Base-by-base conservation (phyloP, 1,140 invertebrate species). In the Bombus waltoni region DNA sequence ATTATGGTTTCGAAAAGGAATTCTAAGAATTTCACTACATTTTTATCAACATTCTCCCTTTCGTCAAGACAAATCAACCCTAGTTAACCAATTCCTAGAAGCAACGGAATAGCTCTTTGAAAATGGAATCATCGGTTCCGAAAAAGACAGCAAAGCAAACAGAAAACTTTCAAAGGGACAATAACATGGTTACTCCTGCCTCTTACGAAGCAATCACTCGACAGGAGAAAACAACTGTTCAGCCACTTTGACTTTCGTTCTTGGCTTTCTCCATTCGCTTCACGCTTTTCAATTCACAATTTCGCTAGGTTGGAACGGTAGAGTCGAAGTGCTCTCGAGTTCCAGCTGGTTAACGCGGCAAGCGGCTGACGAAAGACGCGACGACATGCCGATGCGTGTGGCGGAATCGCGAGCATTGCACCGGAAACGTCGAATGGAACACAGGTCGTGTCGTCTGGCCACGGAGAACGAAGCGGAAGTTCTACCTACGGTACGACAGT, bases 321-420 rank as follows among this genome's bases (percentile, higher is more conserved):
- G 5, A 32, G 22, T 10, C 25, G 28, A 42, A 77, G 75, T 62
- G 57, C 38, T 11, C 75, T 77, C 57, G 38, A 42, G 15, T 77
- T 77, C 57, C 75, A 15, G 75, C 3, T 62, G 57, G 75, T 77
- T 77, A 77, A 77, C 75, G 53, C 32, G 47, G 11, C 15, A 22
- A 38, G 8, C n/a, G 28, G 15, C 15, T 53, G 35, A 59, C 38
- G 75, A 62, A 77, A 62, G 38, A 62, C 4, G 38, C 18, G 65
- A 18, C 28, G 25, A 57, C 47, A 28, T 32, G 1, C 1, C 32
- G 38, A 78, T 32, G 59, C 57, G 42, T 38, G 42, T 13, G 77
- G 44, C 18, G 18, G 25, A 42, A 42, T 77, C 57, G 57, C 75
- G 53, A 22, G 42, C 71, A 15, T 6, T 53, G 70, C 70, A 18